Evolutionary conservation across 2,113 vertebrate genomes (phyloP), one percentile per base, ranked within the genome.

Genomic region (Leptocoma aspasia): DNA sequence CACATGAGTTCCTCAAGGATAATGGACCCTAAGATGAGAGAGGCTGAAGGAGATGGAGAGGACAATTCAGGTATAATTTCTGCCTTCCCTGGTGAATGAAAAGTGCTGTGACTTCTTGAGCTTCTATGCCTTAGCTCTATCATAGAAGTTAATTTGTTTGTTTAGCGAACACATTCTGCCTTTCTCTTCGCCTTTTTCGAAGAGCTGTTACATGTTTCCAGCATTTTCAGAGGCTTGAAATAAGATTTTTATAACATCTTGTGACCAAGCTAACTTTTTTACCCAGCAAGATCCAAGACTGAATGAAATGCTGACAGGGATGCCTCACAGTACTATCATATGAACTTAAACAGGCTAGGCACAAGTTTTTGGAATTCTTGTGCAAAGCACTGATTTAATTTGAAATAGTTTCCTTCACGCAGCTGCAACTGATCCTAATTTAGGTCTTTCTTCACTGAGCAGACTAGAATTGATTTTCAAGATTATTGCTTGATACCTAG

Each of bases 11-110:
- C 97, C 30, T 93, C 95, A 35, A 97, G 89, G 86, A 91, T 80
- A 69, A 99, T 99, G 98, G 99, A 99, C 85, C 83, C 95, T 53
- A 99, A 98, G 85, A 92, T 97, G 79, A 97, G 97, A 91, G 98
- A 99, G 41, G 70, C 93, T 26, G 98, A 99, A 82, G 98, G 97
- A 90, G 97, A 97, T 82, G 97, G 97, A 49, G 99, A 99, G 18
- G 98, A 99, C 64, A 81, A 72, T 88, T 89, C 98, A 98, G 99
- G 99, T 99, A 97, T 97, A 91, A 47, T 57, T 68, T 30, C 42
- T 35, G 0, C 33, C 41, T 68, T 59, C 10, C 21, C 52, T 30
- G 30, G 28, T 47, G 47, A 71, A 70, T 73, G 54, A 77, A 37
- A 86, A 72, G 37, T 57, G 42, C 37, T 83, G 37, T 75, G 50